phyloP scores from a whole-genome alignment of 2,888 invertebrate genomes.

The Pheosia tremula region DNA sequence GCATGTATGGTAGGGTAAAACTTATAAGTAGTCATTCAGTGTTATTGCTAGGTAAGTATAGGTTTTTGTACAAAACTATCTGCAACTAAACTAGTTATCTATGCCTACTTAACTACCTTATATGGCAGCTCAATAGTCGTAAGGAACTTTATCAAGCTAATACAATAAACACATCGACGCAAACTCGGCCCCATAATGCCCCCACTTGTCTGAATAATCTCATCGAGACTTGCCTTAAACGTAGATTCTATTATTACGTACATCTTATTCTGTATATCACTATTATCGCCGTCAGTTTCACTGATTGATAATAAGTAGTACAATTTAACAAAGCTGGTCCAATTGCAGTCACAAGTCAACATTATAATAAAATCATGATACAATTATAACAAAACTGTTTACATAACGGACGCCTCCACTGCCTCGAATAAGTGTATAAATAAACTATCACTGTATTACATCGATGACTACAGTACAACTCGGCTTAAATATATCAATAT shows the following conservation, averaged over 20 bases:
- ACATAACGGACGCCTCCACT: conserved; percentile 27
- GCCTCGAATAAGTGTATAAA: conserved; percentile 21
- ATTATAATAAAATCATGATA: conserved; percentile 68
- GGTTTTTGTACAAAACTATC: conserved; percentile 27
- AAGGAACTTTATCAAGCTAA: conserved; percentile 52
- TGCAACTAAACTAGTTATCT: conserved; percentile 11
- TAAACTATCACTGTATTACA: conserved; percentile 41
- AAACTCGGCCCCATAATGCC: conserved; percentile 16
- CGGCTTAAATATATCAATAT: conserved; percentile 57
- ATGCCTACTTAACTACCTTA: conserved; percentile 30
- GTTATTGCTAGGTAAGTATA: conserved; percentile 20
- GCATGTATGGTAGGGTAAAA: conserved; percentile 7
- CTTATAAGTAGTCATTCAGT: conserved; percentile 24
- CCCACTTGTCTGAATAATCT: conserved; percentile 35
- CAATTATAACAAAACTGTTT: conserved; percentile 60
- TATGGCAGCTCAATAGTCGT: conserved; percentile 37
- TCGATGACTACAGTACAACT: conserved; percentile 50
- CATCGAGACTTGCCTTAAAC: conserved; percentile 56
- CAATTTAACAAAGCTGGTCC: conserved; percentile 74
- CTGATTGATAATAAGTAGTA: conserved; percentile 55
- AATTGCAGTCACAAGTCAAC: conserved; percentile 58
- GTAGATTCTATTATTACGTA: conserved; percentile 50
- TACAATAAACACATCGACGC: conserved; percentile 29
- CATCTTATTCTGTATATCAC: conserved; percentile 48
- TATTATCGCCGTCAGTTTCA: conserved; percentile 66